phyloP scores from a whole-genome alignment of 2,797 vertebrate species.

The Rhadinocentrus ornatus region DNA sequence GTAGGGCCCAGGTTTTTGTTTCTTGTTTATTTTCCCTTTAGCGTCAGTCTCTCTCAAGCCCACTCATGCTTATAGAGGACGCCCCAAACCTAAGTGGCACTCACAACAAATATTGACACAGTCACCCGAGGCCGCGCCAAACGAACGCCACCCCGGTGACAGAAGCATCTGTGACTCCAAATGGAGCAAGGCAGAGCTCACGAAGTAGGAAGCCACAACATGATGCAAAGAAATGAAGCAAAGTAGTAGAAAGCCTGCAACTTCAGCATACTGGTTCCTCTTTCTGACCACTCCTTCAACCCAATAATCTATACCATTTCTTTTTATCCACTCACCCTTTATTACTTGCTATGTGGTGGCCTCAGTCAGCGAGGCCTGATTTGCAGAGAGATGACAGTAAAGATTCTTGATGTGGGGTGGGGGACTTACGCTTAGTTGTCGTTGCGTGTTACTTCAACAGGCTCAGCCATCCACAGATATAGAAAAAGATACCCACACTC shows the following conservation, averaged over 20 bases:
- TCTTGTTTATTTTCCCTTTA: constrained; percentile 60
- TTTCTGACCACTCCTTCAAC: constrained; percentile 14
- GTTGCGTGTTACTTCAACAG: constrained; percentile 36
- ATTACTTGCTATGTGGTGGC: not conserved
- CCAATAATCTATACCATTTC: not conserved
- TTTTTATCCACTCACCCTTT: not conserved
- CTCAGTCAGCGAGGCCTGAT: constrained; percentile 18
- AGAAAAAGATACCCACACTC: not conserved
- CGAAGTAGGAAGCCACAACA: constrained; percentile 29
- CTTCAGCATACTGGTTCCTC: not conserved
- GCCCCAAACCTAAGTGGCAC: constrained; percentile 68
- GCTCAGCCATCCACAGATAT: constrained; percentile 26
- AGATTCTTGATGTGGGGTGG: constrained; percentile 37
- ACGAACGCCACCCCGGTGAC: constrained; percentile 64
- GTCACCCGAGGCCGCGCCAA: constrained; percentile 67
- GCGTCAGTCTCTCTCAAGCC: constrained; percentile 31
- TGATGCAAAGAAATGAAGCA: constrained; percentile 1
- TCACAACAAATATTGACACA: constrained; percentile 75
- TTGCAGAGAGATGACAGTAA: constrained; percentile 42
- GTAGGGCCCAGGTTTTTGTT: constrained; percentile 42
- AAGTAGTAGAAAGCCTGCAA: not conserved
- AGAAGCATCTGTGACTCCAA: constrained; percentile 76
- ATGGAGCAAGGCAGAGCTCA: constrained; percentile 63
- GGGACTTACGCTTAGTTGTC: constrained; percentile 52
- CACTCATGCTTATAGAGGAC: constrained; percentile 55